Percentiles rank a stretch among this genome's conserved stretches.
Conservation (phyloP, 1,140 invertebrate genomes). For the Olivierus martensii region DNA sequence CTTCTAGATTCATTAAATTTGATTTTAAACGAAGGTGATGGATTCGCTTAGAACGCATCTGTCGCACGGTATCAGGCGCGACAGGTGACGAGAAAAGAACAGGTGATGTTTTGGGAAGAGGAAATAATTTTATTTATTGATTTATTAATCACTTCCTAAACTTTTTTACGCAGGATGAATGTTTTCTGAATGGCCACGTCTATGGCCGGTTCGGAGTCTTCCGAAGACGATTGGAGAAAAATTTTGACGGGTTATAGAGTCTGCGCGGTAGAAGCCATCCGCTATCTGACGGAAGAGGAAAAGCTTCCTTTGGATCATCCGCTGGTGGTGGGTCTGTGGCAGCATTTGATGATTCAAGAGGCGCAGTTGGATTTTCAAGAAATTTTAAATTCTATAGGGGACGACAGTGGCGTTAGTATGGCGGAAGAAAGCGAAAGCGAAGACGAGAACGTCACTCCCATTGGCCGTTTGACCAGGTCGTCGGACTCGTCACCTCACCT, state of each 20-base stretch:
- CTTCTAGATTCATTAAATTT: too few species aligned
- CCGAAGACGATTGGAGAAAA: not conserved
- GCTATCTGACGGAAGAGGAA: slow-evolving; percentile 25
- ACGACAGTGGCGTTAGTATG: slow-evolving; percentile 6
- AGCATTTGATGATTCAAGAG: slow-evolving; percentile 23
- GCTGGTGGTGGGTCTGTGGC: slow-evolving; percentile 20
- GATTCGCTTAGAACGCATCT: too few species aligned
- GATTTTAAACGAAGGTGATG: too few species aligned
- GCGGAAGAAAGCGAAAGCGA: not conserved
- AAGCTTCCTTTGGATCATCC: slow-evolving; percentile 22
- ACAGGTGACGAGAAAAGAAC: too few species aligned
- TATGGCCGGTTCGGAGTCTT: too few species aligned
- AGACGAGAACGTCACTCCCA: not conserved
- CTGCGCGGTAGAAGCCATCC: slow-evolving; percentile 24
- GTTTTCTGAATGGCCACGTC: too few species aligned
- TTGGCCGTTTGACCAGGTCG: not conserved
- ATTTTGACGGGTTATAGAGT: slow-evolving; percentile 20
- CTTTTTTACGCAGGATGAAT: too few species aligned
- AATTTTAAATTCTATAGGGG: not conserved
- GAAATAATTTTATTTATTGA: too few species aligned
- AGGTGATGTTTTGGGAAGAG: too few species aligned
- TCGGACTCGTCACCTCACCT: not conserved
- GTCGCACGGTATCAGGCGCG: too few species aligned
- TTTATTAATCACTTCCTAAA: too few species aligned
- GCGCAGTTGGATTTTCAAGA: slow-evolving; percentile 1